A percentile compares a stretch with the other conserved stretches of the same genome.
Conservation (phyloP, 2,888 invertebrate genomes). For the Acanthopleura granulata region DNA sequence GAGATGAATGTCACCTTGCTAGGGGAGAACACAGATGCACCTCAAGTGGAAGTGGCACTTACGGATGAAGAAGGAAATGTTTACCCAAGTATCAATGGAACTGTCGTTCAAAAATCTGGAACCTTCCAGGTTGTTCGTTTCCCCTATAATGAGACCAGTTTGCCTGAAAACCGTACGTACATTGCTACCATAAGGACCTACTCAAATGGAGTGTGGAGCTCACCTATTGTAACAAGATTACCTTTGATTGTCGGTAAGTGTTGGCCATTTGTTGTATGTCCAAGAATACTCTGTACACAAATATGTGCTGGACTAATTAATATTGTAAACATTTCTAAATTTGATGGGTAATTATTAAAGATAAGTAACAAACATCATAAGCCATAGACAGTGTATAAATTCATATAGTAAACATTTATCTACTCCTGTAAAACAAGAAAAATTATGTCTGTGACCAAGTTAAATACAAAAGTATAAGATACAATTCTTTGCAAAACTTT, state of each 20-base stretch:
- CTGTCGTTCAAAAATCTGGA: background rate
- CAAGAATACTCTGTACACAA: no score
- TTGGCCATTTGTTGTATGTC: background rate
- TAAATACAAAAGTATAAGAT: no score
- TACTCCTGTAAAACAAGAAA: no score
- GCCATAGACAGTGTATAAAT: no score
- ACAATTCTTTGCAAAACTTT: no score
- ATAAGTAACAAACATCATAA: no score
- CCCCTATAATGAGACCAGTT: background rate
- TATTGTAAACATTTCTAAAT: no score
- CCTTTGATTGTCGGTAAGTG: slow-evolving; percentile 6
- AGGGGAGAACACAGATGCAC: background rate
- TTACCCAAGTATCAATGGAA: slow-evolving; percentile 8
- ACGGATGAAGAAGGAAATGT: background rate
- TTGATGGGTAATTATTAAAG: no score
- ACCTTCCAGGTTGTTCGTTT: background rate
- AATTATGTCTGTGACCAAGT: no score
- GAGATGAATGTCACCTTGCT: slow-evolving; percentile 1
- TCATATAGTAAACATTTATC: no score
- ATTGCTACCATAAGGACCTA: background rate
- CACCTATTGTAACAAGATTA: background rate
- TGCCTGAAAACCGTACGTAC: background rate
- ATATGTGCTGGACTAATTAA: no score
- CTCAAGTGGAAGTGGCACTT: background rate
- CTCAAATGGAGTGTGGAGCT: background rate